Conservation (phyloP, 2,113 vertebrate genomes). For the Leptobrachium leishanense region DNA sequence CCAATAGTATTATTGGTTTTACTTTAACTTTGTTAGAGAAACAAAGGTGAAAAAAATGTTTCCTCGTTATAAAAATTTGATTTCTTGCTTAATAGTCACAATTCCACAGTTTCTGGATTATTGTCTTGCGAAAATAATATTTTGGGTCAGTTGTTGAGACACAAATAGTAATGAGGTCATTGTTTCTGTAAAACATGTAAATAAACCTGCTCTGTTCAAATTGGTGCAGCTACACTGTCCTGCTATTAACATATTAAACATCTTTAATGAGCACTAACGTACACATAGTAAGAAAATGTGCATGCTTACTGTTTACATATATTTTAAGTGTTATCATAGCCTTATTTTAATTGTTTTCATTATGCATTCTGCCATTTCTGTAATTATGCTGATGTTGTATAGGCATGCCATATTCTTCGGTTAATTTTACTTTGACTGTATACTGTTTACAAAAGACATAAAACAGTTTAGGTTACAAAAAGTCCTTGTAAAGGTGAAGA, state of each 20-base stretch:
- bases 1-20: too few species aligned
- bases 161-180: slow-evolving; percentile 10
- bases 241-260: slow-evolving; percentile 35
- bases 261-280: slow-evolving; percentile 30
- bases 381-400: slow-evolving; percentile 32
- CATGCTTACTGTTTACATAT: slow-evolving; percentile 43
- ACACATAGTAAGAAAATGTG: slow-evolving; percentile 29
- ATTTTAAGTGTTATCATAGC: slow-evolving; percentile 31
- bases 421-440: slow-evolving; percentile 40
- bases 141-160: neutral
- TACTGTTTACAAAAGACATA: slow-evolving; percentile 23
- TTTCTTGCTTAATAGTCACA: too few species aligned
- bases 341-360: slow-evolving; percentile 41
- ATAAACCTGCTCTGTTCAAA: slow-evolving; percentile 28
- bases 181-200: slow-evolving; percentile 34
- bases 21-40: too few species aligned
- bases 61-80: too few species aligned
- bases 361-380: slow-evolving; percentile 30
- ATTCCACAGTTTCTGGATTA: too few species aligned
- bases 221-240: slow-evolving; percentile 15
- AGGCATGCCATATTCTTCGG: slow-evolving; percentile 34
- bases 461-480: slow-evolving; percentile 3
- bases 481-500: slow-evolving; percentile 35
- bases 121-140: too few species aligned
- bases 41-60: too few species aligned